phyloP scores from a whole-genome alignment of 2,888 invertebrate genomes.

The Drosophila demipolita region DNA sequence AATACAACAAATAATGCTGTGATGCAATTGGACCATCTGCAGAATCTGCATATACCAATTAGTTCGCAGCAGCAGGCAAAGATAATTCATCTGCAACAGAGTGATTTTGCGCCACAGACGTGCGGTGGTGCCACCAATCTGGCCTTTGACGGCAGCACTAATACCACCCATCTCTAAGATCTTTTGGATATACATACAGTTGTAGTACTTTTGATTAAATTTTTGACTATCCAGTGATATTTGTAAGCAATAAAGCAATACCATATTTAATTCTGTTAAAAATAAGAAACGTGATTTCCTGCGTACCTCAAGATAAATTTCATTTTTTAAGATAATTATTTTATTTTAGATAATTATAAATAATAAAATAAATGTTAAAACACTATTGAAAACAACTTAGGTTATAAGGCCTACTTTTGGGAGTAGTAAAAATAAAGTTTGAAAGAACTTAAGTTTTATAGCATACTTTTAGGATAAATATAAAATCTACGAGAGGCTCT shows the following conservation, averaged over 20 bases:
- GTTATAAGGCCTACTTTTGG: background rate
- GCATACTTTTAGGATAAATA: background rate
- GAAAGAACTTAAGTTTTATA: background rate
- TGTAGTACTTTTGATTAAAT: conserved; percentile 9
- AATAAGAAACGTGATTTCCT: background rate
- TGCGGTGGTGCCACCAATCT: conserved; percentile 67
- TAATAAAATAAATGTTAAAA: background rate
- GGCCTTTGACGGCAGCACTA: conserved; percentile 79
- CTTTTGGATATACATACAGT: background rate
- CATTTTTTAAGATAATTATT: background rate
- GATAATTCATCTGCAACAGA: conserved; percentile 81
- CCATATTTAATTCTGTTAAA: conserved; percentile 12
- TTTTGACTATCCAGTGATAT: conserved; percentile 60
- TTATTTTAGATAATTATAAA: background rate
- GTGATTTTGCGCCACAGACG: conserved; percentile 72
- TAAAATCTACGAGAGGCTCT: background rate
- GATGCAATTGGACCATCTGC: conserved; percentile 71
- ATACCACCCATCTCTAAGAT: conserved; percentile 80
- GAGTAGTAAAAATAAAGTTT: background rate
- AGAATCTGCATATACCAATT: conserved; percentile 76
- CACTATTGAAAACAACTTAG: background rate
- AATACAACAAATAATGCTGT: conserved; percentile 28
- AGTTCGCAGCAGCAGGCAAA: conserved; percentile 74
- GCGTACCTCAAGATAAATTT: background rate
- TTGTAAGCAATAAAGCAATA: conserved; percentile 57